Evolutionary conservation across 2,888 invertebrate species (phyloP).

Genomic region (Synanthedon formicaeformis): DNA sequence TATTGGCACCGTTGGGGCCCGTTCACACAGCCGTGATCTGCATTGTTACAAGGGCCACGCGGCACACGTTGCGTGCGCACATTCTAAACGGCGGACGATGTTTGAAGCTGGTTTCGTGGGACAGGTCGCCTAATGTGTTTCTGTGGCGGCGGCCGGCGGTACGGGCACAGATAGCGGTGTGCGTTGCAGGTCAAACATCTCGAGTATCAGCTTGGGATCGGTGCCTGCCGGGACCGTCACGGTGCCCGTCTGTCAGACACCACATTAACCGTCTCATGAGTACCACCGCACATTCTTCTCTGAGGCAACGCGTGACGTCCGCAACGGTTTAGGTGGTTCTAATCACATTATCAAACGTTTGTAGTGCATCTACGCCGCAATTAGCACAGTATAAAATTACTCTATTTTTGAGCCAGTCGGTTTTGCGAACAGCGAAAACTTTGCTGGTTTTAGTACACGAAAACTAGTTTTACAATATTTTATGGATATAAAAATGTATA

Average conservation of each 20-base stretch:
- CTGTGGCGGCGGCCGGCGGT: conserved; percentile 37
- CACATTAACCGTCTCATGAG: conserved; percentile 36
- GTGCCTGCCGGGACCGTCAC: conserved; percentile 68
- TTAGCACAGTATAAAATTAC: too few species aligned
- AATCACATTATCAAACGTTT: conserved; percentile 4
- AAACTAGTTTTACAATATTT: too few species aligned
- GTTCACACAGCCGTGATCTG: too few species aligned
- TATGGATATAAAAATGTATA: too few species aligned
- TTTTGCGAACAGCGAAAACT: too few species aligned
- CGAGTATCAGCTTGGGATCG: conserved; percentile 67
- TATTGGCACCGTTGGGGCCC: too few species aligned
- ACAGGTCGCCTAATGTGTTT: conserved; percentile 21
- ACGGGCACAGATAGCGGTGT: conserved; percentile 53
- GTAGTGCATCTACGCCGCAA: neutral
- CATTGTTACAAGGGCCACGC: too few species aligned
- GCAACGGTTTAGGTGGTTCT: conserved; percentile 31
- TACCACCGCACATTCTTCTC: conserved; percentile 64
- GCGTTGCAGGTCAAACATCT: conserved; percentile 68
- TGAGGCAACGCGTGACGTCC: conserved; percentile 48
- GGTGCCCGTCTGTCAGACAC: conserved; percentile 57
- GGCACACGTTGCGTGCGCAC: too few species aligned
- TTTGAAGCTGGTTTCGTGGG: conserved; percentile 1
- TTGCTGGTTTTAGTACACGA: too few species aligned
- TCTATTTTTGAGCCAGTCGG: too few species aligned
- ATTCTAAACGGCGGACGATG: too few species aligned